These are phyloP conservation scores for Cervus canadensis DNA, from an alignment of 2,113 vertebrate species.

Conservation along the genomic window DNA sequence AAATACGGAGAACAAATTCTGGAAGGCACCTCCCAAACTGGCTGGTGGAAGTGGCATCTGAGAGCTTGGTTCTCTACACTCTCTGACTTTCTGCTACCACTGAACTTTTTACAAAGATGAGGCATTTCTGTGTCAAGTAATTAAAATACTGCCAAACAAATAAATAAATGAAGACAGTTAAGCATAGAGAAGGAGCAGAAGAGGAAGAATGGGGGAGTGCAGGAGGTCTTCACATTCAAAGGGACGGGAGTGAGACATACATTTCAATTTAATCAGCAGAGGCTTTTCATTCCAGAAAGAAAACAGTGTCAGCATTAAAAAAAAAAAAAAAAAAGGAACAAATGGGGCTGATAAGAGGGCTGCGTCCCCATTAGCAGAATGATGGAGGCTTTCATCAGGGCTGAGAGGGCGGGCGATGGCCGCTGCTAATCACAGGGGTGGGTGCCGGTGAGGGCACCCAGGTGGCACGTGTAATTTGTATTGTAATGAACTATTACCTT, in stretches of 20 bases:
- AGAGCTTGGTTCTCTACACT: fast-evolving
- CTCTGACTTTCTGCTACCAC: neutral
- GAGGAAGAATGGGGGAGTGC: neutral
- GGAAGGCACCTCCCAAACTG: neutral
- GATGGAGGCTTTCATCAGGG: constrained; percentile 17
- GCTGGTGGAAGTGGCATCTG: fast-evolving
- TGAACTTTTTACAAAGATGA: neutral
- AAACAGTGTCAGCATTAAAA: neutral
- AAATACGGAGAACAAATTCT: neutral
- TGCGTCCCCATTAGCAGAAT: neutral
- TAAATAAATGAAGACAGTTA: neutral
- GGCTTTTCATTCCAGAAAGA: constrained; percentile 27
- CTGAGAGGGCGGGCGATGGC: neutral
- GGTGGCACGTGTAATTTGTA: constrained; percentile 57
- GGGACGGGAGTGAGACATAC: neutral
- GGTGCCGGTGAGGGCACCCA: constrained; percentile 7
- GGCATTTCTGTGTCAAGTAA: neutral
- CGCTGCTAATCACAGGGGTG: constrained; percentile 21
- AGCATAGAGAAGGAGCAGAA: fast-evolving
- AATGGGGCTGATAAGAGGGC: neutral
- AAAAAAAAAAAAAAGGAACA: neutral
- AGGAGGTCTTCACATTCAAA: neutral
- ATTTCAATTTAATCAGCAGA: constrained; percentile 15
- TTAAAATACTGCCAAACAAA: neutral
- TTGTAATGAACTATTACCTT: constrained; percentile 28